Evolutionary conservation across 2,113 vertebrate species (phyloP).

Genomic region (Echinops telfairi): DNA sequence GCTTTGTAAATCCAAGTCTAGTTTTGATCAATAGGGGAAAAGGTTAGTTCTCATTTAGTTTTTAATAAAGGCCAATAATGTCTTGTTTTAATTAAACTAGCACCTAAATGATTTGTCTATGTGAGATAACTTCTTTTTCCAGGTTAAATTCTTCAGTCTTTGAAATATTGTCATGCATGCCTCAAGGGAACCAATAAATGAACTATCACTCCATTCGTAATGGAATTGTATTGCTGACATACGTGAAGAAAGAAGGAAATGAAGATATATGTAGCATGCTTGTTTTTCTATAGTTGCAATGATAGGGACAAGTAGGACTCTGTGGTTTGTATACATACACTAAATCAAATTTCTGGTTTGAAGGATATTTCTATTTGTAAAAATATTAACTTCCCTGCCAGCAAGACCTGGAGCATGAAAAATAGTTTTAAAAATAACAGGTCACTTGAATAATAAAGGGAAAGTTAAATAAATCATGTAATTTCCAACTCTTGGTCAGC

Average conservation of each 20-base stretch:
- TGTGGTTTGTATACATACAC: neutral
- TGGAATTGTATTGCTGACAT: slow-evolving; percentile 23
- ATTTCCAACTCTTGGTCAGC: neutral
- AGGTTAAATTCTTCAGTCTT: slow-evolving; percentile 54
- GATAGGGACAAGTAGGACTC: neutral
- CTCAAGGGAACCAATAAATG: slow-evolving; percentile 61
- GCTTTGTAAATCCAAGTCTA: slow-evolving; percentile 5
- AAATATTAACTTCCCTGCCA: neutral
- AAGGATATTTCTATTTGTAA: neutral
- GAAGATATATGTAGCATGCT: slow-evolving; percentile 26
- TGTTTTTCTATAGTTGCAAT: slow-evolving; percentile 47
- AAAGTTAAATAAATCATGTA: neutral
- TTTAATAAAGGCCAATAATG: neutral
- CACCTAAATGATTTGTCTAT: neutral
- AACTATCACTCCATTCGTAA: slow-evolving; percentile 49
- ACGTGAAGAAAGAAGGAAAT: slow-evolving; percentile 42
- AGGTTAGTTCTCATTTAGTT: slow-evolving; percentile 1
- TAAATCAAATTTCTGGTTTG: neutral
- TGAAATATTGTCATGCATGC: slow-evolving; percentile 53
- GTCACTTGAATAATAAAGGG: neutral
- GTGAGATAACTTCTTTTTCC: neutral
- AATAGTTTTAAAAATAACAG: slow-evolving; percentile 5
- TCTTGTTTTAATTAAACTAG: neutral
- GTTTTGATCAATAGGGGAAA: neutral
- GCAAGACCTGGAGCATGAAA: slow-evolving; percentile 31